These are phyloP conservation scores for Tetrapedia diversipes DNA, from an alignment of 2,888 invertebrate genomes.

Conservation along the genomic window DNA sequence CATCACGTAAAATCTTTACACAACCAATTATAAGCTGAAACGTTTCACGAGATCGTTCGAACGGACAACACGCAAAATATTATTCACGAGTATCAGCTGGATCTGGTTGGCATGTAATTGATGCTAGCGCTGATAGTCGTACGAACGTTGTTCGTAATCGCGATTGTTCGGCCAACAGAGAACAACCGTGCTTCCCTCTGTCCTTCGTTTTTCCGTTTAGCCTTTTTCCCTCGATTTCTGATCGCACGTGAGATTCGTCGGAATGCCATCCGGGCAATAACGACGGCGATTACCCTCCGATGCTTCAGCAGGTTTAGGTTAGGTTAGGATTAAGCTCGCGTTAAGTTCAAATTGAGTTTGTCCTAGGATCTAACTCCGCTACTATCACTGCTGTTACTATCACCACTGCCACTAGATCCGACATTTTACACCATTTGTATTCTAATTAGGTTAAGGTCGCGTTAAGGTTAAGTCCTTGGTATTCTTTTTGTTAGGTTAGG, in stretches of 20 bases:
- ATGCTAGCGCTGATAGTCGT: background rate
- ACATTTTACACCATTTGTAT: too few species aligned
- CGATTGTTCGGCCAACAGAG: background rate
- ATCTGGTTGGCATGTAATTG: conserved; percentile 9
- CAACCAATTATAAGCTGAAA: conserved; percentile 8
- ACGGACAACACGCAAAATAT: conserved; percentile 17
- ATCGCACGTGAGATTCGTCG: background rate
- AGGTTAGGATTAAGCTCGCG: too few species aligned
- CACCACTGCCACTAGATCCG: too few species aligned
- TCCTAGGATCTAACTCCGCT: too few species aligned
- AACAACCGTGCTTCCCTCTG: background rate
- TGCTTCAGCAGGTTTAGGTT: conserved; percentile 5
- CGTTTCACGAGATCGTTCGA: conserved; percentile 21
- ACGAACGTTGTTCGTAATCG: conserved; percentile 17
- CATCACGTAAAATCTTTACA: conserved; percentile 4
- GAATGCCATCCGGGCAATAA: background rate
- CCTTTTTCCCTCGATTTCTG: background rate
- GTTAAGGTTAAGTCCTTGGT: too few species aligned
- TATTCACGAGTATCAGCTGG: conserved; percentile 27
- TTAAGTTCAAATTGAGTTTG: too few species aligned
- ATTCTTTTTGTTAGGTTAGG: too few species aligned
- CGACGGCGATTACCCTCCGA: conserved; percentile 19
- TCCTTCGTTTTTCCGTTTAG: background rate
- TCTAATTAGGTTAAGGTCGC: too few species aligned
- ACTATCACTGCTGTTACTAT: too few species aligned